phyloP scores from a whole-genome alignment of 2,888 invertebrate genomes.

The Caenorhabditis japonica region DNA sequence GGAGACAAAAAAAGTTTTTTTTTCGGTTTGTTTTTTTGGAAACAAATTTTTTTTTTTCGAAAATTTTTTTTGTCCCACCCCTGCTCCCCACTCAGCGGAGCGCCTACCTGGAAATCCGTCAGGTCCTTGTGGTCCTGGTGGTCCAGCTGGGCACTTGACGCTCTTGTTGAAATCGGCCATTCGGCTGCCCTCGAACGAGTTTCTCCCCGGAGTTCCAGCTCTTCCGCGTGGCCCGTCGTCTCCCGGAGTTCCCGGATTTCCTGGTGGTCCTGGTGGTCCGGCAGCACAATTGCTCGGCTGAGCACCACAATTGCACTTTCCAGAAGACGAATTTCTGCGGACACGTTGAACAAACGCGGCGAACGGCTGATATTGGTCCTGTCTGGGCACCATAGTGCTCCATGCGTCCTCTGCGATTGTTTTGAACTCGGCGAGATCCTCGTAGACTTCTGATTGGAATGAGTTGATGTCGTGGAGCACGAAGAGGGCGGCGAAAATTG shows the following conservation, averaged over 20 bases:
- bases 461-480: slow-evolving; percentile 52
- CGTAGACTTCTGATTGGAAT: slow-evolving; percentile 45
- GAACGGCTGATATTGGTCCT: slow-evolving; percentile 33
- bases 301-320: slow-evolving; percentile 49
- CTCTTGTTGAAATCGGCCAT: slow-evolving; percentile 48
- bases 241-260: slow-evolving; percentile 47
- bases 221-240: slow-evolving; percentile 43
- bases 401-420: slow-evolving; percentile 49
- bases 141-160: slow-evolving; percentile 51
- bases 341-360: slow-evolving; percentile 29
- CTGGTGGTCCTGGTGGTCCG: slow-evolving; percentile 51
- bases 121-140: slow-evolving; percentile 54
- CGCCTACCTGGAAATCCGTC: slow-evolving; percentile 44
- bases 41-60: no score
- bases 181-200: slow-evolving; percentile 20
- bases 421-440: slow-evolving; percentile 52
- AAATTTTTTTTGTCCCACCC: no score
- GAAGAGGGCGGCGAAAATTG: slow-evolving; percentile 41
- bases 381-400: slow-evolving; percentile 38
- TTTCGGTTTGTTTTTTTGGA: no score
- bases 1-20: no score
- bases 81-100: no score
- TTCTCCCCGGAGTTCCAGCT: slow-evolving; percentile 48
- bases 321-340: slow-evolving; percentile 25
- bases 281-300: slow-evolving; percentile 45